A percentile compares a stretch with the other conserved stretches of the same genome.
These are phyloP conservation scores for Enoplosus armatus DNA, from an alignment of 2,797 vertebrate species.

Conservation along the genomic window DNA sequence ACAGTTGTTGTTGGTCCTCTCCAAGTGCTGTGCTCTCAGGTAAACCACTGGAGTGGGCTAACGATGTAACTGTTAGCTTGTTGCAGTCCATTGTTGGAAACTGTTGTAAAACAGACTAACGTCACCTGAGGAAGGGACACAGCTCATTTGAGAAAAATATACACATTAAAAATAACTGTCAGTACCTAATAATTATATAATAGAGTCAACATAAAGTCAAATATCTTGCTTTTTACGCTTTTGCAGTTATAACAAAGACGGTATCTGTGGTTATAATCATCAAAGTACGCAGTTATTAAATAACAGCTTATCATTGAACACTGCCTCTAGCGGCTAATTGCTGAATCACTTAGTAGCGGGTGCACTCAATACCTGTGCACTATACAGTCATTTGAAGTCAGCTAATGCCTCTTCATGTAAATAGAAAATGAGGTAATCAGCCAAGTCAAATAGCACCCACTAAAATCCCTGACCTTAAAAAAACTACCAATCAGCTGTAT, in stretches of 20 bases:
- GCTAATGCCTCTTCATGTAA: not conserved
- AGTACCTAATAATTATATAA: not conserved
- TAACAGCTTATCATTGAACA: not conserved
- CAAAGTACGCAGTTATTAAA: not conserved
- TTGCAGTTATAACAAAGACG: too few species aligned
- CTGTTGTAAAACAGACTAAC: not conserved
- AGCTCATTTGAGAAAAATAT: not conserved
- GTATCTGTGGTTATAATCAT: not conserved
- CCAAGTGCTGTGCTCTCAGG: not conserved
- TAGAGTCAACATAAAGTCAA: not conserved
- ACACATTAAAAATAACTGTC: not conserved
- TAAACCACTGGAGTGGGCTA: not conserved
- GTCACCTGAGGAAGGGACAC: not conserved
- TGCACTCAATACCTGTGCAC: too few species aligned
- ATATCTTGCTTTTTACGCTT: fast-evolving
- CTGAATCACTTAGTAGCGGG: too few species aligned
- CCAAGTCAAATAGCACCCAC: not conserved
- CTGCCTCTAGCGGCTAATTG: too few species aligned
- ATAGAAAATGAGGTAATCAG: not conserved
- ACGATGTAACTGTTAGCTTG: not conserved
- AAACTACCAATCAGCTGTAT: too few species aligned
- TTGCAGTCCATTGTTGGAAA: slow-evolving; percentile 3
- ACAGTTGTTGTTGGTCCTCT: not conserved
- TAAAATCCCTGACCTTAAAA: too few species aligned
- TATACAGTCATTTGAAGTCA: not conserved